Conservation (phyloP, 2,797 vertebrate genomes). For the Peromyscus aztecus region DNA sequence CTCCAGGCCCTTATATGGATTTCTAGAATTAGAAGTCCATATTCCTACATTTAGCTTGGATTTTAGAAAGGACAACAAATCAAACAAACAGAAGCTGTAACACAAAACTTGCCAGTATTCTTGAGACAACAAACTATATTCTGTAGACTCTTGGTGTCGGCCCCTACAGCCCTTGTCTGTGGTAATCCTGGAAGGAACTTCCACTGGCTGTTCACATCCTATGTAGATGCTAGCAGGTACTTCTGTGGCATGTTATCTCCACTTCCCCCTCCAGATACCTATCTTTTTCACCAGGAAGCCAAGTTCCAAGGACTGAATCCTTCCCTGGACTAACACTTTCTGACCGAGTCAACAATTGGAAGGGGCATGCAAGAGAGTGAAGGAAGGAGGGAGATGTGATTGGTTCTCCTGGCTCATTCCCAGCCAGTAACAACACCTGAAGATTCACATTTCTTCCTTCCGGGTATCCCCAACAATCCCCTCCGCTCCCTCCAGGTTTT, state of each 20-base stretch:
- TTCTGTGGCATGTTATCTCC: not conserved
- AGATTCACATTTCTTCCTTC: not conserved
- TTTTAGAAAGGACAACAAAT: not conserved
- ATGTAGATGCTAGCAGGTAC: not conserved
- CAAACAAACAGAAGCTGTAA: not conserved
- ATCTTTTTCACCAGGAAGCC: not conserved
- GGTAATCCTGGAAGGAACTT: not conserved
- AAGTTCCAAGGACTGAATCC: not conserved
- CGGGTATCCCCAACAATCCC: not conserved
- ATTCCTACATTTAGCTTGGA: not conserved
- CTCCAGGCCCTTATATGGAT: too few relatives aligned
- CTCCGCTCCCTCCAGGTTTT: not conserved
- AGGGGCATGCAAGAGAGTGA: not conserved
- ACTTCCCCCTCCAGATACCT: not conserved
- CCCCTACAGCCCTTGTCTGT: not conserved
- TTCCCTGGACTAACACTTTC: not conserved
- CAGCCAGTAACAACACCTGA: not conserved
- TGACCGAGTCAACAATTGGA: not conserved
- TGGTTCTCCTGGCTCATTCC: not conserved
- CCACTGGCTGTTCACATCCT: not conserved
- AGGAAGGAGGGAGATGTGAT: not conserved
- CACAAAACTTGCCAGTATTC: not conserved
- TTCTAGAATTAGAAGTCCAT: not conserved
- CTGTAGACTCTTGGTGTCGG: not conserved
- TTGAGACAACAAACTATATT: not conserved